Evolutionary conservation across 2,113 vertebrate genomes (phyloP), one percentile per base, ranked within the genome.

Genomic region (Empidonax alnorum): DNA sequence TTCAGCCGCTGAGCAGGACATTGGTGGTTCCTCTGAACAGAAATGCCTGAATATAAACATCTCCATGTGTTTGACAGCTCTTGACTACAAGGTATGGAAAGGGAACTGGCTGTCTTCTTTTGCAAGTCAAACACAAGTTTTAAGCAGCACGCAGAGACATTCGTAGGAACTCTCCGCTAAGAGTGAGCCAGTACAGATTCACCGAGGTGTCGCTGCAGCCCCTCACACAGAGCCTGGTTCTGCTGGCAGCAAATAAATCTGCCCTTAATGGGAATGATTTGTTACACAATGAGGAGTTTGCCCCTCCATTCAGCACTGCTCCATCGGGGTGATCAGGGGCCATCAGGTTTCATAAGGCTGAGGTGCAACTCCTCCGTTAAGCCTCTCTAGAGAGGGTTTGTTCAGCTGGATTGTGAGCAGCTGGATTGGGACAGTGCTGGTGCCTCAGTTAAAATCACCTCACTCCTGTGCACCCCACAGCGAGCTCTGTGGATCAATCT

Each of bases 151-250:
- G 63, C 39, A 92, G 65, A 79, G 80, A 42, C 7, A 21, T 41
- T 69, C 3, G 2, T 18, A 42, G 52, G 59, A 28, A 25, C 75
- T 44, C 46, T 77, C 50, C 59, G 5, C 24, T 12, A 31, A 37
- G 39, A 37, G 3, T 4, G 16, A 76, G 41, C 35, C 62, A 52
- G 39, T 4, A 3, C 1, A 3, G 71, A 30, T 61, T 41, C 59
- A 22, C 23, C 0, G 0, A 39, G 55, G 37, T 33, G 7, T 27
- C 0, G 0, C 46, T 37, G 4, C 23, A 28, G 23, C 63, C 68
- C 62, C 81, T 50, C 3, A 52, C 12, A 2, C 0, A 0, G 42
- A 11, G 41, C 12, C 3, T 6, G 41, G 25, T 27, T 39, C n/a
- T 73, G 41, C 42, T 49, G 56, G 63, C 35, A 55, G 28, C 62